A percentile compares a stretch with the other conserved stretches of the same genome.
These are phyloP conservation scores for Hestina assimilis DNA, from an alignment of 1,140 invertebrate genomes.

Conservation along the genomic window DNA sequence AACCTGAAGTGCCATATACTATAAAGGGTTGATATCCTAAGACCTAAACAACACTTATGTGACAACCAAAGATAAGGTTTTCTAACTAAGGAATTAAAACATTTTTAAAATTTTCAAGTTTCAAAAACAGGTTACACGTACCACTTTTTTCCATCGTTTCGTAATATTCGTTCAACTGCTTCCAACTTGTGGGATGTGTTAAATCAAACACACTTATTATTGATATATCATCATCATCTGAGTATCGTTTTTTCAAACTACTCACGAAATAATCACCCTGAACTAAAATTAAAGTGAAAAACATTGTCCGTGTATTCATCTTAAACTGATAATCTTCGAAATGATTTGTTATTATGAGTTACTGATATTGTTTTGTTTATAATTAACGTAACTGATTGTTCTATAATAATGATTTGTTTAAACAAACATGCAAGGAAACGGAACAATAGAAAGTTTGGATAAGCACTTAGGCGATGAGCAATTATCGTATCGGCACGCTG, in stretches of 20 bases:
- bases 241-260: background rate
- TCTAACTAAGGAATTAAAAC: too few species aligned
- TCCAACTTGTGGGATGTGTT: constrained; percentile 42
- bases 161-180: constrained; percentile 38
- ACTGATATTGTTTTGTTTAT: background rate
- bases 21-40: too few species aligned
- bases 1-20: too few species aligned
- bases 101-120: too few species aligned
- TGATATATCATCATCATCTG: constrained; percentile 25
- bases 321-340: background rate
- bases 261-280: background rate
- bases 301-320: background rate
- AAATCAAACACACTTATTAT: constrained; percentile 47
- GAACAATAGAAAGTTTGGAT: too few species aligned
- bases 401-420: too few species aligned
- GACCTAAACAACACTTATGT: too few species aligned
- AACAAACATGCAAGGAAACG: too few species aligned
- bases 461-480: too few species aligned
- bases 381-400: background rate
- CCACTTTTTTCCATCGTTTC: constrained; percentile 46
- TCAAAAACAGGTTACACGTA: constrained; percentile 24
- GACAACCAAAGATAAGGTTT: too few species aligned
- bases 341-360: background rate
- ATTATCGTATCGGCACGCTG: too few species aligned
- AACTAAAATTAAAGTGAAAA: background rate